Percentiles rank a stretch among this genome's conserved stretches.
phyloP scores from a whole-genome alignment of 2,888 invertebrate species.

The Nephrotoma flavescens region DNA sequence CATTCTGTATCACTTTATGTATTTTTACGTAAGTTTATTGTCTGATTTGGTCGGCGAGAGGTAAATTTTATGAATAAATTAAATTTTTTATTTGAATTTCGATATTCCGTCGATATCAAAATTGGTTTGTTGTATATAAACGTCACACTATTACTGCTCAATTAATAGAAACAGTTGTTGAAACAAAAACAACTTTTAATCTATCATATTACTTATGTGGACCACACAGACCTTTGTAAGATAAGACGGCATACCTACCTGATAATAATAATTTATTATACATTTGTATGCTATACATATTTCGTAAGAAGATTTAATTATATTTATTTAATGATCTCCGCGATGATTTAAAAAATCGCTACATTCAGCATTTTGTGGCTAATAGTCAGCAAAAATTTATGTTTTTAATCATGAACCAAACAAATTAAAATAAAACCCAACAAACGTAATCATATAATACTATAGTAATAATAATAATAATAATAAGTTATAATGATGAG shows the following conservation, averaged over 20 bases:
- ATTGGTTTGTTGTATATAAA: background rate
- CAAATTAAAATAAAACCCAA: background rate
- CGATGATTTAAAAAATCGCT: background rate
- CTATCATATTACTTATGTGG: background rate
- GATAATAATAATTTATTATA: background rate
- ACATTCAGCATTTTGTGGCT: background rate
- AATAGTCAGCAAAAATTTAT: background rate
- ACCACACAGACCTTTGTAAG: background rate
- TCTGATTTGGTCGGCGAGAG: background rate
- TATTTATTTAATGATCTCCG: background rate
- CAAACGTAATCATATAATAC: background rate
- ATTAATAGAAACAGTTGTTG: too few species aligned
- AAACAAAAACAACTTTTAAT: too few species aligned
- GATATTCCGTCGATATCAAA: background rate
- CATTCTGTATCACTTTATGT: background rate
- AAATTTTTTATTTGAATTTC: background rate
- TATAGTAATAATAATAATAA: too few species aligned
- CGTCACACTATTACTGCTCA: too few species aligned
- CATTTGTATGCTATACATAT: background rate
- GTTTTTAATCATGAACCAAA: background rate
- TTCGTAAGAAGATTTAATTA: background rate
- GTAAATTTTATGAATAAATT: background rate
- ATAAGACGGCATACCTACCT: background rate
- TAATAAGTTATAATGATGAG: background rate
- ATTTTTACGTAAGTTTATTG: background rate